These are phyloP conservation scores for Hirtodrosophila cameraria DNA, from an alignment of 2,888 invertebrate genomes.

Conservation along the genomic window DNA sequence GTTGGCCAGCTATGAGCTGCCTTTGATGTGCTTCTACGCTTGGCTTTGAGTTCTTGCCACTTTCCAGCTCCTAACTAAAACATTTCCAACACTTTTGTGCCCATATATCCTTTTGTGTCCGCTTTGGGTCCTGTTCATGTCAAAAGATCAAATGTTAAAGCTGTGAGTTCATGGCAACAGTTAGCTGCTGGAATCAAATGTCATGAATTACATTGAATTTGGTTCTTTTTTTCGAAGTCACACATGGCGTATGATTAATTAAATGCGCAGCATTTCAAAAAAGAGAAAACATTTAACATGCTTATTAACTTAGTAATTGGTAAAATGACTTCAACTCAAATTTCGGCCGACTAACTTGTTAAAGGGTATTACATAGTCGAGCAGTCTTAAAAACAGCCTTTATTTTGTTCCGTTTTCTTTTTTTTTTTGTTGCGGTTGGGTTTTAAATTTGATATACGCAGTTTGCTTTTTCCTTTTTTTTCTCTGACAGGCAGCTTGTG, in stretches of 20 bases:
- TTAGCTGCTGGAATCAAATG: slow-evolving; percentile 9
- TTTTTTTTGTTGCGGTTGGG: slow-evolving; percentile 3
- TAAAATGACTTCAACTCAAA: background rate
- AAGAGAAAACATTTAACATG: slow-evolving; percentile 22
- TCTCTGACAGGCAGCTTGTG: slow-evolving; percentile 28
- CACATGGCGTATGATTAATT: slow-evolving; percentile 61
- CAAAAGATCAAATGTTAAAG: slow-evolving; percentile 18
- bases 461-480: slow-evolving; percentile 24
- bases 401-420: background rate
- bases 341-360: background rate
- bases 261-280: slow-evolving; percentile 9
- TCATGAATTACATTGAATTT: slow-evolving; percentile 18
- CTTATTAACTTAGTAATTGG: slow-evolving; percentile 43
- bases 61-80: slow-evolving; percentile 21
- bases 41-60: background rate
- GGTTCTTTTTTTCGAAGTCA: slow-evolving; percentile 8
- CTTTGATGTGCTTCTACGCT: slow-evolving; percentile 43
- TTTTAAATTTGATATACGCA: slow-evolving; percentile 37
- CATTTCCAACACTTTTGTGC: slow-evolving; percentile 22
- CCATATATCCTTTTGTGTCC: background rate
- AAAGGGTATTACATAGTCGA: slow-evolving; percentile 8
- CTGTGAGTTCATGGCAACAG: slow-evolving; percentile 44
- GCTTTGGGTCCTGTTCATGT: background rate
- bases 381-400: background rate
- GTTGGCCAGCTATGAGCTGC: slow-evolving; percentile 1